Base-by-base conservation (phyloP, 2,113 vertebrate genomes). In the Colius striatus region DNA sequence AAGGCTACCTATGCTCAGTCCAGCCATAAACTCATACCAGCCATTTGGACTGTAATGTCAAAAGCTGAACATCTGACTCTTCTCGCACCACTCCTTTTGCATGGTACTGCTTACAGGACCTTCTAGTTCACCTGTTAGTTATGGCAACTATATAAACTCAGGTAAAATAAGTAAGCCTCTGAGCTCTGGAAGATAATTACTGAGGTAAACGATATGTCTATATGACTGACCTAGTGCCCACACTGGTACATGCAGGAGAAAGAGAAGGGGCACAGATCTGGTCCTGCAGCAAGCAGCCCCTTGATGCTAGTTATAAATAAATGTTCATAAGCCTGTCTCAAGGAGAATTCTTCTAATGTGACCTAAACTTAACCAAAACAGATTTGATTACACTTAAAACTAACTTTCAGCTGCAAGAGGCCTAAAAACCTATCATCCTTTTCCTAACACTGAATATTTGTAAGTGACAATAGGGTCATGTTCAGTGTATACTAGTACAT, bases 221-320 rank as follows among this genome's bases (percentile, higher is more conserved):
- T 14, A 12, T 6, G 19, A 11, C 26, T 72, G 38, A 41, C 38
- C 38, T 41, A 41, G 12, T 57, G 50, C 30, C n/a, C 11, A 23
- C 12, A 6, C 29, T 9, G 13, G 19, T 0, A 0, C 21, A 36
- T 4, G 9, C 1, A 0, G 34, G 10, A 61, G 53, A 41, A 75
- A 75, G 9, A 10, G 10, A 62, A 27, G 38, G 11, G 22, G 34
- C 19, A 45, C 11, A 73, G 62, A 41, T 68, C 27, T 21, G 8
- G 13, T 21, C 23, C 26, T n/a, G 23, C 5, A 29, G 13, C 51
- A 27, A 76, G 57, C 30, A 18, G 26, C 16, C 23, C 16, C 16
- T 74, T 25, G 50, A n/a, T 1, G 41, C 58, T 55, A 41, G 34
- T 32, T 72, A 20, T 22, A 50, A 55, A 20, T 22, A 50, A 55